phyloP scores from a whole-genome alignment of 1,140 invertebrate genomes.

The Lamellibrachia luymesi region DNA sequence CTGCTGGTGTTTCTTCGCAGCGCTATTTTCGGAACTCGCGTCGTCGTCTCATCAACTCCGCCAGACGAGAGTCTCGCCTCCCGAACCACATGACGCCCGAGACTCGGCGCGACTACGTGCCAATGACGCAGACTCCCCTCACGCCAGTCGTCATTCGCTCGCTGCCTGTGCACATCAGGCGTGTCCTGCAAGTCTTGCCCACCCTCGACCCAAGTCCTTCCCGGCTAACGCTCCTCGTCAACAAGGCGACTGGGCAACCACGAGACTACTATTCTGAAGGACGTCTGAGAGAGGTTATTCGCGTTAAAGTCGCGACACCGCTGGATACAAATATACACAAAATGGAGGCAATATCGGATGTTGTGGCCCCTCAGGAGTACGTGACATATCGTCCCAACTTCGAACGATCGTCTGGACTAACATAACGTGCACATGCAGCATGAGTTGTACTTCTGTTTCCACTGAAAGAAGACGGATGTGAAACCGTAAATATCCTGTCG shows the following conservation, averaged over 20 bases:
- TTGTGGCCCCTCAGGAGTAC: no score
- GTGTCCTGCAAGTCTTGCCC: background rate
- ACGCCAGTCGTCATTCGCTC: background rate
- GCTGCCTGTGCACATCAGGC: background rate
- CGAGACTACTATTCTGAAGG: background rate
- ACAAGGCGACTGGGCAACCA: background rate
- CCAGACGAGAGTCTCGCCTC: background rate
- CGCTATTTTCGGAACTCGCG: background rate
- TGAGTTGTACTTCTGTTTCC: no score
- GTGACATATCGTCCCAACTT: no score
- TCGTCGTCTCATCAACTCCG: background rate
- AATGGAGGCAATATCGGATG: no score
- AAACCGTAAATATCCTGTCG: no score
- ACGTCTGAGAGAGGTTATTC: background rate
- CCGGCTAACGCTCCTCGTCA: background rate
- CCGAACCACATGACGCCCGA: background rate
- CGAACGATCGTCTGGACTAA: no score
- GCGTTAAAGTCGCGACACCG: background rate
- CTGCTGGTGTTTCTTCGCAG: background rate
- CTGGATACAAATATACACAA: no score
- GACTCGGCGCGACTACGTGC: background rate
- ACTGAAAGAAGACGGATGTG: no score
- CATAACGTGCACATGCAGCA: no score
- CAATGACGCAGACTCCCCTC: background rate
- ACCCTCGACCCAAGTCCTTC: background rate